Evolutionary conservation across 2,888 invertebrate genomes (phyloP).

Genomic region (Tethea ocularis): DNA sequence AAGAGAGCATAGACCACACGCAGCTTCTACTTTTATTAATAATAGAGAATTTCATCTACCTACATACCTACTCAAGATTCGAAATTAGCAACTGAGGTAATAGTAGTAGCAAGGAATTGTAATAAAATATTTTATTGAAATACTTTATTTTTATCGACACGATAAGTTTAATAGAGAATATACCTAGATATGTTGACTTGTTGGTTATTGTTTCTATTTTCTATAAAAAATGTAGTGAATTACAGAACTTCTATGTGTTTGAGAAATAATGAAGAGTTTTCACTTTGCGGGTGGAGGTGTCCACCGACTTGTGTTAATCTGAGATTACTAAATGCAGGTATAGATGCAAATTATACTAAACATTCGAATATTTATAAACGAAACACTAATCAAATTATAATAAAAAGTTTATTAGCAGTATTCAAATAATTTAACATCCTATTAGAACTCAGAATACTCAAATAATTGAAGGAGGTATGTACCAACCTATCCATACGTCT

Average conservation of each 20-base stretch:
- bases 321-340: conserved; percentile 44
- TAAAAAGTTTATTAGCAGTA: too few relatives aligned
- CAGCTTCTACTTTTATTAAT: too few relatives aligned
- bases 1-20: too few relatives aligned
- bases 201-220: conserved; percentile 18
- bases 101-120: neutral
- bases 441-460: too few relatives aligned
- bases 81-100: neutral
- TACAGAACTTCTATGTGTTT: conserved; percentile 63
- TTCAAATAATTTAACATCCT: too few relatives aligned
- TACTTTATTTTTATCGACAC: neutral
- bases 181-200: neutral
- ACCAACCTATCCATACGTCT: too few relatives aligned
- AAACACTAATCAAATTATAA: too few relatives aligned
- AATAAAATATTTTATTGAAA: neutral
- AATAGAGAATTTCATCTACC: too few relatives aligned
- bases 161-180: neutral
- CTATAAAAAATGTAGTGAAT: conserved; percentile 13
- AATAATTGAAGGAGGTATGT: too few relatives aligned
- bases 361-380: too few relatives aligned
- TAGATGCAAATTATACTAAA: too few relatives aligned
- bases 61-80: too few relatives aligned
- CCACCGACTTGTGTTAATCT: conserved; percentile 73
- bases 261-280: conserved; percentile 60
- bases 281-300: conserved; percentile 70